A percentile compares a stretch with the other conserved stretches of the same genome.
Conservation (phyloP, 2,113 vertebrate genomes). For the Mixornis gularis region DNA sequence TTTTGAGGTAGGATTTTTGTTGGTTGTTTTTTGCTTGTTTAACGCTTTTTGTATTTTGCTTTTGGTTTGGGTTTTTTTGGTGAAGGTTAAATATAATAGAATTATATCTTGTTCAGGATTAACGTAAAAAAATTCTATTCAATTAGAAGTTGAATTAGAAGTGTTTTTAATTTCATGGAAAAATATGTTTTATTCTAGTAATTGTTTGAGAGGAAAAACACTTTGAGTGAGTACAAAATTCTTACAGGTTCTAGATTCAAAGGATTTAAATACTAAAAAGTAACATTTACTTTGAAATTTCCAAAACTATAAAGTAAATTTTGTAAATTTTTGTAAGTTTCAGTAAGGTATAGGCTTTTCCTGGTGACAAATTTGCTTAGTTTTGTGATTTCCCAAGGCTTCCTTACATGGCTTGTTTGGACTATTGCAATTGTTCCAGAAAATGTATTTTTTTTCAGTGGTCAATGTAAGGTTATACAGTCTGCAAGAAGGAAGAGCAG, state of each 20-base stretch:
- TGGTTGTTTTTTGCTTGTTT: not conserved
- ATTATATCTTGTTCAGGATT: not conserved
- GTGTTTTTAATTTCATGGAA: not conserved
- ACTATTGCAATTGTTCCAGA: not conserved
- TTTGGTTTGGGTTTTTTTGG: not conserved
- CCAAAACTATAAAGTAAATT: not conserved
- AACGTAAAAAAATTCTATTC: not conserved
- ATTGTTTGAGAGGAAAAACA: not conserved
- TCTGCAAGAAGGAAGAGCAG: not conserved
- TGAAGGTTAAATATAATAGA: not conserved
- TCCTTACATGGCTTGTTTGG: not conserved
- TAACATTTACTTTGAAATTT: not conserved
- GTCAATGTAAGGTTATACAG: not conserved
- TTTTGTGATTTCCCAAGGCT: not conserved
- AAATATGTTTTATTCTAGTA: not conserved
- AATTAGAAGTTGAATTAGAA: not conserved
- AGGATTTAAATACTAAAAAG: not conserved
- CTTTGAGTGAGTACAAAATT: not conserved
- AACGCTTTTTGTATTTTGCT: not conserved
- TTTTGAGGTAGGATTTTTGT: not conserved
- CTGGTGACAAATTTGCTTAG: not conserved
- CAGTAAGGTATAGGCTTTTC: not conserved
- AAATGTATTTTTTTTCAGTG: not conserved
- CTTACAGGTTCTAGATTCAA: not conserved
- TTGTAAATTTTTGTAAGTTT: not conserved